Evolutionary conservation across 2,113 vertebrate species (phyloP).

Genomic region (Drymodes brunneopygia): DNA sequence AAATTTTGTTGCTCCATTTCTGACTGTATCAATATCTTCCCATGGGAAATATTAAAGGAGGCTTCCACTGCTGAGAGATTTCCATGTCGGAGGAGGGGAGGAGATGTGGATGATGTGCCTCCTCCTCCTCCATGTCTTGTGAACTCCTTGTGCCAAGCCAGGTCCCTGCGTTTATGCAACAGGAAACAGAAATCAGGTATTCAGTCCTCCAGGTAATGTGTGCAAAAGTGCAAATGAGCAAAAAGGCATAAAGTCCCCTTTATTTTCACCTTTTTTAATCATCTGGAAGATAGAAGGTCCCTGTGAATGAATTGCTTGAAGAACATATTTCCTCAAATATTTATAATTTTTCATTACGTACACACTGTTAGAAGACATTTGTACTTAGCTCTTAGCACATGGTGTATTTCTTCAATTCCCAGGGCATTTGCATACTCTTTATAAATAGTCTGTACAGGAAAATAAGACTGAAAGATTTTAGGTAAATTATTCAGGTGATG

Average conservation of each 20-base stretch:
- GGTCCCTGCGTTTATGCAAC: neutral
- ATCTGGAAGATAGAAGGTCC: neutral
- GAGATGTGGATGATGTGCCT: neutral
- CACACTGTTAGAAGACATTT: neutral
- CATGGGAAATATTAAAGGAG: neutral
- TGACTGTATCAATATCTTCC: neutral
- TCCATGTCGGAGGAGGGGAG: neutral
- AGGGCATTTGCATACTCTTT: neutral
- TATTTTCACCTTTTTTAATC: neutral
- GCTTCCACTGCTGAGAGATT: neutral
- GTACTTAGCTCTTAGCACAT: neutral
- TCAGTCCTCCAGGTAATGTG: neutral
- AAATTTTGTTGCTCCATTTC: neutral
- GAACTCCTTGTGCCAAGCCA: neutral
- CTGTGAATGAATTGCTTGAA: neutral
- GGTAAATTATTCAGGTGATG: conserved; percentile 17
- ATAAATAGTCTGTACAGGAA: conserved; percentile 20
- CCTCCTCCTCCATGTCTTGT: neutral
- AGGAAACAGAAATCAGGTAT: neutral
- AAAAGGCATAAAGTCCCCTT: neutral
- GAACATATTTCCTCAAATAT: neutral
- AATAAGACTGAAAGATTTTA: neutral
- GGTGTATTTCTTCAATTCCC: neutral
- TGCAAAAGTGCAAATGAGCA: neutral
- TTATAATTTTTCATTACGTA: neutral